A percentile compares a stretch with the other conserved stretches of the same genome.
These are phyloP conservation scores for Miichthys miiuy DNA, from an alignment of 2,797 vertebrate species.

Conservation along the genomic window DNA sequence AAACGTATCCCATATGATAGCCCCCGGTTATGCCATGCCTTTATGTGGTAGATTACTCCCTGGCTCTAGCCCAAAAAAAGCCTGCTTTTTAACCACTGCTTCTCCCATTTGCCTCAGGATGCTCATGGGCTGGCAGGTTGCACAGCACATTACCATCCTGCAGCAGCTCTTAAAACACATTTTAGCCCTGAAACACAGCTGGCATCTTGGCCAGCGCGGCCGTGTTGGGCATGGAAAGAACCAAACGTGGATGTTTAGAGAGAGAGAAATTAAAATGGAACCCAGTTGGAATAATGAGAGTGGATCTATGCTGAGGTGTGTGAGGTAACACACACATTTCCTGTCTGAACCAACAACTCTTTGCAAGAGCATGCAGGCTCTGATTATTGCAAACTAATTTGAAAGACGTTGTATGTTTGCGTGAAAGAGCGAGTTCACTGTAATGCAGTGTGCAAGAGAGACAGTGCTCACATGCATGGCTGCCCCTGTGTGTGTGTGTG, in stretches of 20 bases:
- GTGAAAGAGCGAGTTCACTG: conserved; percentile 40
- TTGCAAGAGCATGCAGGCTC: conserved; percentile 42
- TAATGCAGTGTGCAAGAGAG: conserved; percentile 50
- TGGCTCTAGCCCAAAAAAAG: conserved; percentile 83
- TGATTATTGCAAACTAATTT: conserved; percentile 64
- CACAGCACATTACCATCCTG: conserved; percentile 84
- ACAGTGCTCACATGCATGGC: conserved; percentile 66
- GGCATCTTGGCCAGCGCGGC: conserved; percentile 81
- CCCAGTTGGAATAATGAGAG: conserved; percentile 77
- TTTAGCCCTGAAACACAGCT: conserved; percentile 86
- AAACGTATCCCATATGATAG: conserved; percentile 75
- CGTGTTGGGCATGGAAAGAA: conserved; percentile 61
- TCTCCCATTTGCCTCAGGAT: conserved; percentile 85
- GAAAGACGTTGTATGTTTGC: conserved; percentile 58
- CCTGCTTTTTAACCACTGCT: conserved; percentile 88
- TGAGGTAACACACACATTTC: conserved; percentile 31
- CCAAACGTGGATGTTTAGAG: conserved; percentile 61
- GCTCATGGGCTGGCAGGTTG: conserved; percentile 85
- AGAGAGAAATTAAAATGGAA: conserved; percentile 73
- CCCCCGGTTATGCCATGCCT: conserved; percentile 76
- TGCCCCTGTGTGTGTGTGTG: conserved; percentile 27
- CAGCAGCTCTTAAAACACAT: conserved; percentile 87
- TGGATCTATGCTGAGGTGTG: conserved; percentile 50
- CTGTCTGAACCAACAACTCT: conserved; percentile 58
- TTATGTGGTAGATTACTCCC: conserved; percentile 84